These are phyloP conservation scores for Diplolepis rosae DNA, from an alignment of 2,888 invertebrate genomes.

Conservation along the genomic window DNA sequence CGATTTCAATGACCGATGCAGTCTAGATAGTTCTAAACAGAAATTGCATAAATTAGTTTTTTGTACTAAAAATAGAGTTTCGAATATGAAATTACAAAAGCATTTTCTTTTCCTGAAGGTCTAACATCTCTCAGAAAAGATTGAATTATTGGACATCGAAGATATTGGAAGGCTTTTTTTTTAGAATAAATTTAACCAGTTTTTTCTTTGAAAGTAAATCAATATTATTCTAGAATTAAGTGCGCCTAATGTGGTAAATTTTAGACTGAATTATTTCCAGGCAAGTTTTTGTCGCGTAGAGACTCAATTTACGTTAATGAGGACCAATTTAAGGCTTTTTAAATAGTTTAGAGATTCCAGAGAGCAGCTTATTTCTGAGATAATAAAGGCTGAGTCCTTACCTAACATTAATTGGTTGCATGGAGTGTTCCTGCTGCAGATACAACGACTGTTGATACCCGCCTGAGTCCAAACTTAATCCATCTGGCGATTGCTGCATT, in stretches of 20 bases:
- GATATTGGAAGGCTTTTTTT: too few relatives aligned
- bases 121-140: too few relatives aligned
- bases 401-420: conserved; percentile 74
- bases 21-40: background rate
- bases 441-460: conserved; percentile 85
- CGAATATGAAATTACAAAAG: too few relatives aligned
- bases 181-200: background rate
- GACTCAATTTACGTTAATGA: conserved; percentile 27
- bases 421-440: conserved; percentile 76
- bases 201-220: background rate
- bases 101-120: too few relatives aligned
- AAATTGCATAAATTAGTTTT: conserved; percentile 14
- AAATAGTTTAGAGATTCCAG: conserved; percentile 21
- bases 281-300: conserved; percentile 26
- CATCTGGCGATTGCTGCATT: conserved; percentile 80
- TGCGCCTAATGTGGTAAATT: conserved; percentile 5
- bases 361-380: conserved; percentile 26
- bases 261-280: conserved; percentile 12
- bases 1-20: background rate
- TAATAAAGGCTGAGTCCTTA: conserved; percentile 49
- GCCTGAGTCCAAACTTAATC: conserved; percentile 77
- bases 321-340: conserved; percentile 24
- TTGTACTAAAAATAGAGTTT: background rate
- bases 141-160: too few relatives aligned
- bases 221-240: conserved; percentile 17